Evolutionary conservation across 2,113 vertebrate genomes (phyloP).

Genomic region (Proteles cristata): DNA sequence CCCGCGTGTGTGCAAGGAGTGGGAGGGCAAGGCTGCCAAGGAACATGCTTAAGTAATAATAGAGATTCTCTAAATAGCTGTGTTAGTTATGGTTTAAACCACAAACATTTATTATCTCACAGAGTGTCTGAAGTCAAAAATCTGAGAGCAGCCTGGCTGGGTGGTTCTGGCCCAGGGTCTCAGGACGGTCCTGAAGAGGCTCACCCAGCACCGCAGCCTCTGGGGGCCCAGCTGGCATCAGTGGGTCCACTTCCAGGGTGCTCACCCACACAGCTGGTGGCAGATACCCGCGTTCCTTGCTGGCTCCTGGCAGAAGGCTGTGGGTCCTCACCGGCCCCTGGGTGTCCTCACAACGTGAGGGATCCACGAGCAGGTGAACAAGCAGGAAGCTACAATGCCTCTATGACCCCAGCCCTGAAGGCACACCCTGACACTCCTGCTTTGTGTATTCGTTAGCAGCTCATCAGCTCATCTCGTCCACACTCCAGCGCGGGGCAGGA

Average conservation of each 20-base stretch:
- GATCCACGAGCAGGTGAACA: not conserved
- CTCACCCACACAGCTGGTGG: not conserved
- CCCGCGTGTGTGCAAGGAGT: not conserved
- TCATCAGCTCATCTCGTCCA: not conserved
- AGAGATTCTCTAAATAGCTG: not conserved
- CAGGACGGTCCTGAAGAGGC: not conserved
- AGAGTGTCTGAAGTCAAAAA: not conserved
- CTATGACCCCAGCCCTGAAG: not conserved
- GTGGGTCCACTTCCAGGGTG: not conserved
- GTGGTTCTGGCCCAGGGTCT: not conserved
- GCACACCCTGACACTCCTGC: not conserved
- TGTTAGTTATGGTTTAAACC: not conserved
- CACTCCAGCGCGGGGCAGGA: not conserved
- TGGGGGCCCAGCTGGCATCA: not conserved
- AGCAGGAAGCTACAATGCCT: not conserved
- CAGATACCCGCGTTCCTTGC: not conserved
- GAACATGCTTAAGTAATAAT: not conserved
- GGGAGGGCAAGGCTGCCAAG: not conserved
- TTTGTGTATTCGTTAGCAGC: not conserved
- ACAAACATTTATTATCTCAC: not conserved
- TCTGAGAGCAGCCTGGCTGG: not conserved
- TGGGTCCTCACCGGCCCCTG: not conserved
- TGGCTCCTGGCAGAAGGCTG: not conserved
- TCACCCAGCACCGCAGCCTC: not conserved
- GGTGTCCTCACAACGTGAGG: not conserved